phyloP scores from a whole-genome alignment of 1,140 invertebrate genomes.

The Papilio dardanus region DNA sequence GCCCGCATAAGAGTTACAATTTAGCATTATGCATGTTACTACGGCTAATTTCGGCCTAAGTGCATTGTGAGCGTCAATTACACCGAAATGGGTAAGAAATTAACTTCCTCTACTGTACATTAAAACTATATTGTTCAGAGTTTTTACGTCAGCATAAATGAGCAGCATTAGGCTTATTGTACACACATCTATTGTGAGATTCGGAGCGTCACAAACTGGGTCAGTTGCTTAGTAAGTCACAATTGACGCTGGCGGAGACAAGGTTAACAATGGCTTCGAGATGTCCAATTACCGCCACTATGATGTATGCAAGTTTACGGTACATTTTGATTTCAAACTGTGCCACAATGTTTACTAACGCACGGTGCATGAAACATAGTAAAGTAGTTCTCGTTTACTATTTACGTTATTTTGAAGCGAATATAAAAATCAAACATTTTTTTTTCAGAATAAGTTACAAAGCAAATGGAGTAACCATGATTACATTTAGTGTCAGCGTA shows the following conservation, averaged over 20 bases:
- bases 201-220: slow-evolving; percentile 72
- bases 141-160: slow-evolving; percentile 35
- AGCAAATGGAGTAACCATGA: too few relatives aligned
- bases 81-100: neutral
- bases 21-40: too few relatives aligned
- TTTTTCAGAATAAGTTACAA: neutral
- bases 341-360: neutral
- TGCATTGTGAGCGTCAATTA: neutral
- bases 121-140: slow-evolving; percentile 40
- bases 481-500: too few relatives aligned
- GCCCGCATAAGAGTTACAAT: too few relatives aligned
- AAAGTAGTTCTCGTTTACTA: neutral
- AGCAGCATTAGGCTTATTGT: slow-evolving; percentile 53
- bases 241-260: slow-evolving; percentile 48
- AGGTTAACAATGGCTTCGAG: slow-evolving; percentile 51
- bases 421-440: neutral
- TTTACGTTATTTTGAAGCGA: neutral
- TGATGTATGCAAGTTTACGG: slow-evolving; percentile 38
- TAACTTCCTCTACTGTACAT: slow-evolving; percentile 18
- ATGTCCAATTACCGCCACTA: slow-evolving; percentile 48
- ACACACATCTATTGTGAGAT: slow-evolving; percentile 63
- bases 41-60: too few relatives aligned
- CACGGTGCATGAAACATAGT: too few relatives aligned
- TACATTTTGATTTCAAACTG: slow-evolving; percentile 35
- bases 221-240: slow-evolving; percentile 72